Conservation (phyloP, 2,888 invertebrate genomes). For the Tupiocoris notatus region DNA sequence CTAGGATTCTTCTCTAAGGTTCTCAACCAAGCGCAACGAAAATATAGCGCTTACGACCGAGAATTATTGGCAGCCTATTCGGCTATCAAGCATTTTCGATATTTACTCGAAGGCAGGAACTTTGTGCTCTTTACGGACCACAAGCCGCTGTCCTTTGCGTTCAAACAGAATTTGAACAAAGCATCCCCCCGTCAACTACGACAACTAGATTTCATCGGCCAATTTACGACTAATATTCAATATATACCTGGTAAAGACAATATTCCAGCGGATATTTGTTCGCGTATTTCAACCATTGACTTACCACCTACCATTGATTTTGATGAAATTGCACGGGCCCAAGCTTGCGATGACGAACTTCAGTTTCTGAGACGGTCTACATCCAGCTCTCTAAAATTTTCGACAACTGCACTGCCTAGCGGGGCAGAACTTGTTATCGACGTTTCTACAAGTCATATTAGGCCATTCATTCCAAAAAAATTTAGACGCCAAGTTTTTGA, state of each 20-base stretch:
- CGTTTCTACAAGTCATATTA: not conserved
- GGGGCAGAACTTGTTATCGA: too few relatives aligned
- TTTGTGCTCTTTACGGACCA: not conserved
- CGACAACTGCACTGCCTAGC: not conserved
- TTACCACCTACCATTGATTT: not conserved
- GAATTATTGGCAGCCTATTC: not conserved
- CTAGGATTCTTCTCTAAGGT: not conserved
- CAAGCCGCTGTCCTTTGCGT: not conserved
- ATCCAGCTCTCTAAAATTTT: not conserved
- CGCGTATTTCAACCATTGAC: constrained; percentile 43
- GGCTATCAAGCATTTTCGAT: not conserved
- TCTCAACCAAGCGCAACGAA: not conserved
- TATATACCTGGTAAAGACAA: not conserved
- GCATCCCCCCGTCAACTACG: not conserved
- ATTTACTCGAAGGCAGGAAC: not conserved
- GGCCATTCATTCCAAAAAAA: not conserved
- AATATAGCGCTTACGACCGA: not conserved
- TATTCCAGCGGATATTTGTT: constrained; percentile 46
- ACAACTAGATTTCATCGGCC: not conserved
- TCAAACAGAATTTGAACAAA: not conserved
- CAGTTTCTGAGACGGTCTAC: not conserved
- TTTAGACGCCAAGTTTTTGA: constrained; percentile 2
- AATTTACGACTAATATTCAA: not conserved
- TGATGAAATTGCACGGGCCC: not conserved
- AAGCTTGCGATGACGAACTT: not conserved